These are phyloP conservation scores for Dermochelys coriacea DNA, from an alignment of 2,797 vertebrate species.

Conservation along the genomic window DNA sequence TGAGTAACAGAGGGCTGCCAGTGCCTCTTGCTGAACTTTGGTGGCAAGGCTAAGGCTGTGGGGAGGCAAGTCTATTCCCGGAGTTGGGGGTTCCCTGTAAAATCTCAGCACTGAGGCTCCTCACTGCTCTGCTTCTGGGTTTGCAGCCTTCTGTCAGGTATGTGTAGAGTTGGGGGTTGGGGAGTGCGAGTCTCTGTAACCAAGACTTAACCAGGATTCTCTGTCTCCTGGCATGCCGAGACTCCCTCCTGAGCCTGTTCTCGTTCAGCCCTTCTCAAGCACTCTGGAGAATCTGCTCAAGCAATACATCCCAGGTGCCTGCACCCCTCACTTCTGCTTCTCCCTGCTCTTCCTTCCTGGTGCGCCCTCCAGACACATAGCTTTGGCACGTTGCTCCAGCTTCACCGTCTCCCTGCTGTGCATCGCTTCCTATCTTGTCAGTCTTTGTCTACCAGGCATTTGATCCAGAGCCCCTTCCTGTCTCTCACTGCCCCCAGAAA, in stretches of 20 bases:
- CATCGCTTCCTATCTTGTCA: no score
- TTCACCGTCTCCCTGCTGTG: no score
- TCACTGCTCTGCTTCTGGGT: not conserved
- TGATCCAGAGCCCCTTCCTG: no score
- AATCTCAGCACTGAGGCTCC: not conserved
- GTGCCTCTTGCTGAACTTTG: not conserved
- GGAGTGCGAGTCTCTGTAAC: not conserved
- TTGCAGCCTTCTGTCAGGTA: not conserved
- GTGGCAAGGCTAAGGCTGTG: not conserved
- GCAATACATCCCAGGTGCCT: not conserved
- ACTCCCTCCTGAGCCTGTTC: not conserved
- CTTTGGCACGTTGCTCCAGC: no score
- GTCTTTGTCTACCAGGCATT: no score
- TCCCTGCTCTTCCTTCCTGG: not conserved
- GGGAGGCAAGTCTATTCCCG: not conserved
- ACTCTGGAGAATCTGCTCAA: not conserved
- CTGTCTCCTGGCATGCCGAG: not conserved
- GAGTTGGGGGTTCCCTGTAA: not conserved
- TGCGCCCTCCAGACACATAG: not conserved
- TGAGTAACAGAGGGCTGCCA: not conserved
- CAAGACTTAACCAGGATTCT: not conserved
- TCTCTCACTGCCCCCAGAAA: no score
- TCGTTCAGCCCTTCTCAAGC: not conserved
- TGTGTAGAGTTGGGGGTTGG: not conserved
- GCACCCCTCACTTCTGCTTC: not conserved